Evolutionary conservation across 2,888 invertebrate species (phyloP), one percentile per base, ranked within the genome.

Genomic region (Chirona hameri): DNA sequence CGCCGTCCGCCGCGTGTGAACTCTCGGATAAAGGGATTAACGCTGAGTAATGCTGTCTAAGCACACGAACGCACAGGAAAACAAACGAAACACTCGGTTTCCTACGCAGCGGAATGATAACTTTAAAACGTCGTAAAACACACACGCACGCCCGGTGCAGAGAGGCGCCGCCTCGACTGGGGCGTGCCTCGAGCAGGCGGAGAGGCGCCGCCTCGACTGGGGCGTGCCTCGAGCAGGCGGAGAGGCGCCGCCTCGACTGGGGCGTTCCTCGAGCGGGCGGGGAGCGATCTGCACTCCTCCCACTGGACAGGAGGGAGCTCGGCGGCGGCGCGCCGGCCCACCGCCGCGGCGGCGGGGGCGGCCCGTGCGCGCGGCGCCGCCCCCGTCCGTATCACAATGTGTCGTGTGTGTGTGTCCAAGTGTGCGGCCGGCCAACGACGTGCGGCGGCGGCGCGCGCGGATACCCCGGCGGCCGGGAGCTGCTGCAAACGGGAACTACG

Each of bases 91-190:
- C 76, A 76, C 76, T 76, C 76, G 14, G 76, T 76, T 76, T 76
- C 76, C 76, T 76, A 76, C 76, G 76, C 76, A 46, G 76, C 76
- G 76, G 76, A 76, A 76, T 76, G 76, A 76, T 76, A 76, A 76
- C 76, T 76, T 76, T 76, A 76, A 76, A 76, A 76, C 76, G 76
- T 46, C 46, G 46, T 76, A 76, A 76, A 76, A 76, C 76, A 46
- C 72, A 72, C 27, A 72, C 27, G 65, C n/a, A 65, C n/a, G 27
- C n/a, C 65, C 65, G 18, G 52, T 52, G 52, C 52, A 2, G 52
- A 12, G 52, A 52, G 52, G 52, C 52, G 12, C 15, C 52, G 52
- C 52, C 52, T 52, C 52, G 52, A 12, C 52, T 52, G 52, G 52
- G 52, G 52, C 52, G 52, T 18, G 52, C 10, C 52, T 18, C 15